Base-by-base conservation (phyloP, 2,113 vertebrate species). In the Mohoua ochrocephala region DNA sequence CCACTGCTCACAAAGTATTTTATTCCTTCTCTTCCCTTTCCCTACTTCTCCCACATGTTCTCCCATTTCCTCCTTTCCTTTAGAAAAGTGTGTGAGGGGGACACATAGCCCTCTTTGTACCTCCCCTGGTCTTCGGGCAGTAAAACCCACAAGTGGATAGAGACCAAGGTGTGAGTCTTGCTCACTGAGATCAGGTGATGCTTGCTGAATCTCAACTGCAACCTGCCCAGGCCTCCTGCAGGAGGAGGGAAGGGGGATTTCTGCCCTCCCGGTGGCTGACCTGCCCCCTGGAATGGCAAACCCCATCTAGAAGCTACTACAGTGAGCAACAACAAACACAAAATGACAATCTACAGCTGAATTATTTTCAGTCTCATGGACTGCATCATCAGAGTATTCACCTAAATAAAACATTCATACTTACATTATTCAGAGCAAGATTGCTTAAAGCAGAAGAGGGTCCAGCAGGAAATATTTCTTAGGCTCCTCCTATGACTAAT, bases 161-260 rank as follows among this genome's bases (percentile, higher is more conserved):
- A 64, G 59, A 54, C 39, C 23, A 63, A 71, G 17, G 31, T 74
- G 20, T 52, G n/a, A 69, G 33, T 21, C 49, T 71, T 4, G 1
- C 27, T 83, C 20, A 37, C 42, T 2, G 2, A 64, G 47, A 70
- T 42, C 33, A 50, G 59, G 33, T 33, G 57, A 65, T 61, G 33
- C 31, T 53, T 0, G 0, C 15, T 20, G 35, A 77, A 70, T 19
- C 56, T 47, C 64, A 87, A 3, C 15, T 3, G 0, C 21, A 41
- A 52, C 68, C 39, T 21, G 59, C 37, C 39, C 56, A 45, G 24
- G n/a, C 56, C 30, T 71, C 44, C 57, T 56, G 75, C 35, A 7
- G 23, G n/a, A 65, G 49, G 9, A 39, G 9, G 18, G 7, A 57
- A 37, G 9, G 14, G 26, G 15, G 6, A 45, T 59, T 78, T 64